These are phyloP conservation scores for Flabesymbios commensalis DNA, from an alignment of 2,888 invertebrate species.

Conservation along the genomic window DNA sequence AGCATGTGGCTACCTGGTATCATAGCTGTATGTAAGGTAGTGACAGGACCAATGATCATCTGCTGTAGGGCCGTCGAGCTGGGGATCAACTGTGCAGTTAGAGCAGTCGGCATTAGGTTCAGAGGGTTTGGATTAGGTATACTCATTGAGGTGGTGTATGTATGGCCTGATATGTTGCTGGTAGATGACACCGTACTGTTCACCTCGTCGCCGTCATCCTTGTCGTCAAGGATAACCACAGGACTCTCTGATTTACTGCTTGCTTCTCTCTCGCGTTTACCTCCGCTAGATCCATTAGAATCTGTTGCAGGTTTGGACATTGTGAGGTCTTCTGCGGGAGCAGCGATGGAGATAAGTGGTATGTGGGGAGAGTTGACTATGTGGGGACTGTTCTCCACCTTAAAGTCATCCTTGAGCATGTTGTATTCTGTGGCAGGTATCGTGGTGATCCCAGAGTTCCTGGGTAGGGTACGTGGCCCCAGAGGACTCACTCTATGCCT, in stretches of 20 bases:
- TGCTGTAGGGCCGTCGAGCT: slow-evolving; percentile 41
- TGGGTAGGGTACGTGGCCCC: neutral
- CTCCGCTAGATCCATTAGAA: no score
- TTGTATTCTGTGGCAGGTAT: no score
- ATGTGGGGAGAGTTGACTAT: neutral
- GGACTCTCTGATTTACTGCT: no score
- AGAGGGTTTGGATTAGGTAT: slow-evolving; percentile 34
- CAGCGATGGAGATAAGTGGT: no score
- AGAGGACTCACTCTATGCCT: neutral
- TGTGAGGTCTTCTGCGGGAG: no score
- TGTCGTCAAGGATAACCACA: no score
- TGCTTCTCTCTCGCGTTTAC: no score
- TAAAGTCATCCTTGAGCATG: no score
- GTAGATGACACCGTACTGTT: no score
- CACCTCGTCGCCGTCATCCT: no score
- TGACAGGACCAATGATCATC: neutral
- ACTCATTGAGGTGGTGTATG: neutral
- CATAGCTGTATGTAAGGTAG: slow-evolving; percentile 41
- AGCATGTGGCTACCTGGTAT: slow-evolving; percentile 44
- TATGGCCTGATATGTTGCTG: neutral
- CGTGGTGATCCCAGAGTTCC: neutral
- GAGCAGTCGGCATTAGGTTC: slow-evolving; percentile 37
- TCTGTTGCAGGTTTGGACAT: no score
- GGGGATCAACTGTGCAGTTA: slow-evolving; percentile 36
- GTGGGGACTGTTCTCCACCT: neutral